A percentile compares a stretch with the other conserved stretches of the same genome.
Evolutionary conservation across 2,113 vertebrate species (phyloP).

Genomic region (Strix aluco): DNA sequence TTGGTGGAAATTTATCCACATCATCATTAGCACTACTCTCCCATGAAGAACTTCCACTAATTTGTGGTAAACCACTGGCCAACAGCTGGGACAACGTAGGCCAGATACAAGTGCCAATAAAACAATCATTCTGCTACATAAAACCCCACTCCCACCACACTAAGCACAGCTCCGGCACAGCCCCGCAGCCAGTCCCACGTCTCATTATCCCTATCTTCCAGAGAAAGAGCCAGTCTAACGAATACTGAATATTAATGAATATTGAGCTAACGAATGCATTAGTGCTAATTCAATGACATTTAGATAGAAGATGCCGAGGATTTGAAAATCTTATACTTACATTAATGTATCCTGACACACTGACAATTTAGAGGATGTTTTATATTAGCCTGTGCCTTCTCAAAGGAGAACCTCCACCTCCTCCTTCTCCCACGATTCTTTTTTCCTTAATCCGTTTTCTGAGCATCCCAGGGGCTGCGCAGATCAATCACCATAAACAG

Average conservation of each 20-base stretch:
- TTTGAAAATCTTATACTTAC: slow-evolving; percentile 16
- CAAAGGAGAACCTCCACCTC: slow-evolving; percentile 6
- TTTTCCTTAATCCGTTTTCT: slow-evolving; percentile 7
- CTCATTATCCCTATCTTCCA: not conserved
- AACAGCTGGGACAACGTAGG: not conserved
- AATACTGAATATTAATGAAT: not conserved
- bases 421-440: not conserved
- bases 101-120: not conserved
- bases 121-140: not conserved
- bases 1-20: not conserved
- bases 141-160: not conserved
- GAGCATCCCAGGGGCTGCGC: not conserved
- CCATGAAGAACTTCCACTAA: not conserved
- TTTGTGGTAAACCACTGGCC: not conserved
- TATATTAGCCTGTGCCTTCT: not conserved
- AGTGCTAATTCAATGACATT: not conserved
- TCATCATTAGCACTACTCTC: not conserved
- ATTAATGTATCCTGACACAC: slow-evolving; percentile 7
- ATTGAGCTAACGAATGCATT: not conserved
- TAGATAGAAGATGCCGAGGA: not conserved
- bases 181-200: not conserved
- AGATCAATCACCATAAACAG: not conserved
- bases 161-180: not conserved
- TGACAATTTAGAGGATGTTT: slow-evolving; percentile 28
- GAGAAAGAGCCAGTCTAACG: not conserved